A percentile compares a stretch with the other conserved stretches of the same genome.
Evolutionary conservation across 2,888 invertebrate genomes (phyloP).

Genomic region (Euphydryas editha): DNA sequence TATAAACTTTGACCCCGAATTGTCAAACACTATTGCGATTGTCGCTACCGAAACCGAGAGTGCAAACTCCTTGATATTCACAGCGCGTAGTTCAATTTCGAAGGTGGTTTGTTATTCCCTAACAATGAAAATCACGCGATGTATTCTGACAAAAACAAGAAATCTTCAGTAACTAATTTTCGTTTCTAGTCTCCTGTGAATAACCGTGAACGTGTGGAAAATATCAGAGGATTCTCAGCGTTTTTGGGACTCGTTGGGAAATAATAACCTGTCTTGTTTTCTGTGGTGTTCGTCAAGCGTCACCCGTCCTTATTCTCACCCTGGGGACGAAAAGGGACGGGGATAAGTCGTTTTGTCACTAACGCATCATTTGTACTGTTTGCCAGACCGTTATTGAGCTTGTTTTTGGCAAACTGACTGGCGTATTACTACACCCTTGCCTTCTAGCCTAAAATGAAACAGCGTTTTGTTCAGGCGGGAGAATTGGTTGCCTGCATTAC

Average conservation of each 20-base stretch:
- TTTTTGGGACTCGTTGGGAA: conserved; percentile 71
- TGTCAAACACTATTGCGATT: conserved; percentile 47
- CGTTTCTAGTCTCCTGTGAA: conserved; percentile 78
- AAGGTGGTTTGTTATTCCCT: conserved; percentile 76
- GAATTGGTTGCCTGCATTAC: conserved; percentile 77
- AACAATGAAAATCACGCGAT: conserved; percentile 81
- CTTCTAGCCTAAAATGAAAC: conserved; percentile 73
- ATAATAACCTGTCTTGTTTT: conserved; percentile 82
- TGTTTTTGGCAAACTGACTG: conserved; percentile 78
- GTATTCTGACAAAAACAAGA: conserved; percentile 76
- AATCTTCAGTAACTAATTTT: conserved; percentile 82
- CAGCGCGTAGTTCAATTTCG: conserved; percentile 76
- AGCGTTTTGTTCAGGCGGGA: conserved; percentile 69
- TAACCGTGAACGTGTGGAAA: conserved; percentile 81
- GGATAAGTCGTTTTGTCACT: conserved; percentile 72
- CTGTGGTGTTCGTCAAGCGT: conserved; percentile 69
- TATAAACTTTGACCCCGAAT: conserved; percentile 30
- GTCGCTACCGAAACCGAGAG: conserved; percentile 46
- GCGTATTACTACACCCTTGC: conserved; percentile 69
- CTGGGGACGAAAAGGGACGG: conserved; percentile 56
- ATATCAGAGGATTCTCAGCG: conserved; percentile 75
- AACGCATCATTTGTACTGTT: conserved; percentile 81
- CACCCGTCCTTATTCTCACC: conserved; percentile 54
- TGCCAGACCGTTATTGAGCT: conserved; percentile 79
- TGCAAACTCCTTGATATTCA: conserved; percentile 67